phyloP scores from a whole-genome alignment of 2,888 invertebrate species.

The Metacarcinus magister region DNA sequence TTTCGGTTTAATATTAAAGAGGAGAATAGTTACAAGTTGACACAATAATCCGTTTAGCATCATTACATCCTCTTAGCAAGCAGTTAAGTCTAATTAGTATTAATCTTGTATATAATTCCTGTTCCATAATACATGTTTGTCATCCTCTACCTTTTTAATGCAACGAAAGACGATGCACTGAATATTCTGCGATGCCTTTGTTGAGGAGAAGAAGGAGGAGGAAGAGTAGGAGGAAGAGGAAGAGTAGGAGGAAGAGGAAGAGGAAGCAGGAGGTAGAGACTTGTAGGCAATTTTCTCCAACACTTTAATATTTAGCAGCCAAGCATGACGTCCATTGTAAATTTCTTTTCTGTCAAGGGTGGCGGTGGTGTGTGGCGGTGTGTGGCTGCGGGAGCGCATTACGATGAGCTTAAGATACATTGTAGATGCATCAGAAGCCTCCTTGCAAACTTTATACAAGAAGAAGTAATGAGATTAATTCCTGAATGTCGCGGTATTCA shows the following conservation, averaged over 20 bases:
- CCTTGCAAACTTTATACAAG: not conserved
- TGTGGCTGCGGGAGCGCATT: not conserved
- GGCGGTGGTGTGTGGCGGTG: not conserved
- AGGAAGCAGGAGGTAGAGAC: not conserved
- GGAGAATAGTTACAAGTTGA: not conserved
- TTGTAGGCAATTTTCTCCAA: not conserved
- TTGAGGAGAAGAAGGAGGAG: not conserved
- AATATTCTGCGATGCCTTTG: not conserved
- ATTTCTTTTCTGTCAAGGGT: not conserved
- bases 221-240: too few relatives aligned
- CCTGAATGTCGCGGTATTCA: not conserved
- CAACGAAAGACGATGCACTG: not conserved
- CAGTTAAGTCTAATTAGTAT: not conserved
- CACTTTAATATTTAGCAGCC: slow-evolving; percentile 19
- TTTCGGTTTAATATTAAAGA: not conserved
- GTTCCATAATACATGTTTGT: not conserved
- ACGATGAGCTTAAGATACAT: not conserved
- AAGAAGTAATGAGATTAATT: not conserved
- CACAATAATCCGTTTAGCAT: not conserved
- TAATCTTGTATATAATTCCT: not conserved
- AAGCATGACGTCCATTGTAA: not conserved
- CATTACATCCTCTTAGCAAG: not conserved
- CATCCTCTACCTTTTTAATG: not conserved
- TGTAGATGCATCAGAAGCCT: not conserved
- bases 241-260: too few relatives aligned